phyloP scores from a whole-genome alignment of 1,140 invertebrate species.

The Drosophila malerkotliana region DNA sequence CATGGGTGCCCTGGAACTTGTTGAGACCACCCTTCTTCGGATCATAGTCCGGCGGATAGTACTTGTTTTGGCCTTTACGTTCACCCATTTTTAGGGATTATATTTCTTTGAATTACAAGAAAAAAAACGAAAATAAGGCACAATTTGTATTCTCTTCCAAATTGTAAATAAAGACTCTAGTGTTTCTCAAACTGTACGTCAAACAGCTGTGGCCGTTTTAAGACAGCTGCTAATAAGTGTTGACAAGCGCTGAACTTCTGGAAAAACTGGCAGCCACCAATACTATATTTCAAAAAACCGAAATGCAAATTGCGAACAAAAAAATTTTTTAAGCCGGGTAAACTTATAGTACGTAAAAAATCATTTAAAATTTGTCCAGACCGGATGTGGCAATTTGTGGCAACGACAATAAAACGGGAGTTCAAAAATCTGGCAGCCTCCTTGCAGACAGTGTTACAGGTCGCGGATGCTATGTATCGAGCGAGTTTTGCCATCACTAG shows the following conservation, averaged over 20 bases:
- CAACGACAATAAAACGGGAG: no score
- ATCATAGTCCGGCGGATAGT: slow-evolving; percentile 99
- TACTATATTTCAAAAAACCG: no score
- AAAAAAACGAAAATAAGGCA: background rate
- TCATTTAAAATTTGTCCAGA: no score
- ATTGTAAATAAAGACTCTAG: slow-evolving; percentile 14
- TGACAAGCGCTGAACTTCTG: background rate
- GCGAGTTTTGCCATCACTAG: slow-evolving; percentile 1
- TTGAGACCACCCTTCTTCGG: slow-evolving; percentile 94
- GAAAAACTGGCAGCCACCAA: no score
- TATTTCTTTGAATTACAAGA: background rate
- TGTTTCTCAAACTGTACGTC: background rate
- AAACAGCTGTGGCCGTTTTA: slow-evolving; percentile 17
- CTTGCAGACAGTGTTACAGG: no score
- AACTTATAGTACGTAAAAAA: no score
- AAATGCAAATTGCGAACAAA: no score
- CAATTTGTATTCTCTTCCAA: background rate
- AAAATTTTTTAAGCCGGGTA: no score
- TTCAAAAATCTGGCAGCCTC: no score
- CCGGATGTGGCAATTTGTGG: no score
- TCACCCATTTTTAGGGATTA: slow-evolving; percentile 92
- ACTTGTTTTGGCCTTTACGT: slow-evolving; percentile 98
- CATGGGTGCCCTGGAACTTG: slow-evolving; percentile 97
- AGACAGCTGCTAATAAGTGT: background rate
- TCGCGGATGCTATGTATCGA: no score